These are phyloP conservation scores for Morus bassanus DNA, from an alignment of 2,797 vertebrate genomes.

Conservation along the genomic window DNA sequence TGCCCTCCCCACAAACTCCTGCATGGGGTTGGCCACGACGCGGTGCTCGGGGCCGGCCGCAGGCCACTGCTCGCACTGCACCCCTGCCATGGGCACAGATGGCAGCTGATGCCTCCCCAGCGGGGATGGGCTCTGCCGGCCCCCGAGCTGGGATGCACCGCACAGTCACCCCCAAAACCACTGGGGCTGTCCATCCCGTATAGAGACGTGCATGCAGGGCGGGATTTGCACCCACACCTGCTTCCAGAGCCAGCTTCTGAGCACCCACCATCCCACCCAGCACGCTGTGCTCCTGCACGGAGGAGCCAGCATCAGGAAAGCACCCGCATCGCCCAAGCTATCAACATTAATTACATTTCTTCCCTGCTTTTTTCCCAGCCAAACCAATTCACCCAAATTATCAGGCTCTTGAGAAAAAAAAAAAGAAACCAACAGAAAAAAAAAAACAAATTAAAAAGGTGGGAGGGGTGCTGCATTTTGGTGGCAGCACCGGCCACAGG, in stretches of 20 bases:
- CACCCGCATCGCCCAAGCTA: background rate
- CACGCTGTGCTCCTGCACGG: accelerated
- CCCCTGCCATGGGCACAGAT: background rate
- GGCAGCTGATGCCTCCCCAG: background rate
- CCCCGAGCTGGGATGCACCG: background rate
- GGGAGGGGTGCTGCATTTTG: accelerated
- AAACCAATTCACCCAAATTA: background rate
- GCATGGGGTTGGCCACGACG: constrained; percentile 83
- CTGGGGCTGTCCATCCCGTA: accelerated
- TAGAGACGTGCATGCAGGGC: accelerated
- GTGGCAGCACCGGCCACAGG: background rate
- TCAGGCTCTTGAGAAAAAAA: background rate
- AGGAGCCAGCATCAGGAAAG: background rate
- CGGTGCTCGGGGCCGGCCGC: constrained; percentile 63
- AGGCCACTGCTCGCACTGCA: constrained; percentile 36
- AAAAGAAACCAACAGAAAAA: background rate
- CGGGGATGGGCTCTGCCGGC: accelerated
- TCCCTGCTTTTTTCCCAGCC: background rate
- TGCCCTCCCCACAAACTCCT: constrained; percentile 74
- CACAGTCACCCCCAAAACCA: background rate
- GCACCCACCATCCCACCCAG: background rate
- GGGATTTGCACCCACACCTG: too few species aligned
- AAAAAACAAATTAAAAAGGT: background rate
- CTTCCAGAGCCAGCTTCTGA: background rate
- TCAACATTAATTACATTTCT: background rate